These are phyloP conservation scores for Acanthurus tractus DNA, from an alignment of 2,797 vertebrate genomes.

Conservation along the genomic window DNA sequence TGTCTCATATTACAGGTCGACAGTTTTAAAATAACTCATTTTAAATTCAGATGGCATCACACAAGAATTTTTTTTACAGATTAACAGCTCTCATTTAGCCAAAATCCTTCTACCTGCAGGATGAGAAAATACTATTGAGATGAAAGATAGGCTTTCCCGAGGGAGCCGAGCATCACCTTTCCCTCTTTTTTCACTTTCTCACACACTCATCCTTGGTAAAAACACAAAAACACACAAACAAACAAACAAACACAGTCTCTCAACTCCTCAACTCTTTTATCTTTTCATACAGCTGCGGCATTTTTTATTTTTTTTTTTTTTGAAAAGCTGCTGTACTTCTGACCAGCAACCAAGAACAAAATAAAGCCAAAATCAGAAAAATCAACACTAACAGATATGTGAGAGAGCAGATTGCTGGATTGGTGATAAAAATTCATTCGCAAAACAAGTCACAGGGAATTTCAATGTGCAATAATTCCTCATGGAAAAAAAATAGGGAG, in stretches of 20 bases:
- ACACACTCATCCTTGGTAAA: conserved; percentile 20
- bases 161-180: conserved; percentile 27
- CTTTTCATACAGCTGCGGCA: background rate
- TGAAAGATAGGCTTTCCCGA: conserved; percentile 20
- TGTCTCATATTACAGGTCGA: background rate
- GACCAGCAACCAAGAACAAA: conserved; percentile 30
- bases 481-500: too few species aligned
- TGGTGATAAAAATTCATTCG: background rate
- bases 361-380: background rate
- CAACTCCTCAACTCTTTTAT: conserved; percentile 28
- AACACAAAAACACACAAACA: conserved; percentile 5
- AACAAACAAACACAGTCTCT: background rate
- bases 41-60: conserved; percentile 24
- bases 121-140: conserved; percentile 34
- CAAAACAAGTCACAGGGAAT: background rate
- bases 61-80: background rate
- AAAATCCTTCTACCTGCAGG: conserved; percentile 26
- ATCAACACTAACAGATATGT: background rate
- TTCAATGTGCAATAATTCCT: background rate
- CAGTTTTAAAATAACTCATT: conserved; percentile 2
- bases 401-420: background rate
- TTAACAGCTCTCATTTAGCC: conserved; percentile 29
- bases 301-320: conserved; percentile 32
- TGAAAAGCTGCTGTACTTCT: conserved; percentile 15
- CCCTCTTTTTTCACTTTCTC: conserved; percentile 18